Evolutionary conservation across 2,888 invertebrate genomes (phyloP).

Genomic region (Agrilus mali): DNA sequence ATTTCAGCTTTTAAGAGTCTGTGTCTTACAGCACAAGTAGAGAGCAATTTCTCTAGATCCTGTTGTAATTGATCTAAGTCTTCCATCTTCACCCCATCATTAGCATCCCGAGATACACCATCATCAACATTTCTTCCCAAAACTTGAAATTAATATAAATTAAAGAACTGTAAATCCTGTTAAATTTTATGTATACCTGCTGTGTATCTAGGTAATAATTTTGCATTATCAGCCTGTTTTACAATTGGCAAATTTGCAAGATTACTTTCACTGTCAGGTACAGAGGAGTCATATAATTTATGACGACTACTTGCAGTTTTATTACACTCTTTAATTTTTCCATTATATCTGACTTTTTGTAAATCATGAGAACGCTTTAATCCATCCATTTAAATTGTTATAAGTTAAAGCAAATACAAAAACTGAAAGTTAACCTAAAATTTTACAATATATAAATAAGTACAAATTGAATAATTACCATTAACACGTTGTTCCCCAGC

Average conservation of each 20-base stretch:
- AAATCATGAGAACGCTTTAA: constrained; percentile 10
- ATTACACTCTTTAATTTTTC: constrained; percentile 36
- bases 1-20: constrained; percentile 68
- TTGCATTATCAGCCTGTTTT: constrained; percentile 54
- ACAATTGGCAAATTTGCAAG: constrained; percentile 47
- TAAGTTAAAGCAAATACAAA: neutral
- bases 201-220: constrained; percentile 53
- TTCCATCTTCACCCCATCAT: constrained; percentile 70
- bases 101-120: no score
- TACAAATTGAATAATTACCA: no score
- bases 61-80: constrained; percentile 78
- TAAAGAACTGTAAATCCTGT: neutral
- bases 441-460: no score
- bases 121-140: constrained; percentile 50
- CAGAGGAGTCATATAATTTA: constrained; percentile 38
- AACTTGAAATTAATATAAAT: constrained; percentile 26
- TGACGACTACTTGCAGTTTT: constrained; percentile 40
- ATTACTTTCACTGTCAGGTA: constrained; percentile 35
- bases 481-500: no score
- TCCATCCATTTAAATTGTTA: constrained; percentile 4
- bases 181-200: constrained; percentile 27
- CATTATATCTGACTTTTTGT: constrained; percentile 36
- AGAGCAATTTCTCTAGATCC: constrained; percentile 75
- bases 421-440: no score
- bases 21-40: constrained; percentile 68